Conservation (phyloP, 2,113 vertebrate species). For the Tonatia bakeri region DNA sequence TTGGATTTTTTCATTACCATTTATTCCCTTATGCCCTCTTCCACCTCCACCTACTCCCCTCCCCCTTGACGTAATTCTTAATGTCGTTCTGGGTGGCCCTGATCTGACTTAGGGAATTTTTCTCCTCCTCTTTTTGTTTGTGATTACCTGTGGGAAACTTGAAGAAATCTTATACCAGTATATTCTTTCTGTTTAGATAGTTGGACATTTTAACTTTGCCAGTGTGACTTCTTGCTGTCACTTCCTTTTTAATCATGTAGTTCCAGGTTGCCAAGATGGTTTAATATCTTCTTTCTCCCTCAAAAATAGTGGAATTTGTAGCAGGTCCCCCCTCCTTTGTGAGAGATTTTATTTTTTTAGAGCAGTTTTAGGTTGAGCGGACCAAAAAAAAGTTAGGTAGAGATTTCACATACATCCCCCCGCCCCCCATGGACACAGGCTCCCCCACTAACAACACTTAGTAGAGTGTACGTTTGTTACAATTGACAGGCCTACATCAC, state of each 20-base stretch:
- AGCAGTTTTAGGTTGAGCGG: background rate
- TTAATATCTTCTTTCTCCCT: background rate
- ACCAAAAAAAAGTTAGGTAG: background rate
- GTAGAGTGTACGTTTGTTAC: background rate
- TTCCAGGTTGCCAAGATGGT: conserved; percentile 19
- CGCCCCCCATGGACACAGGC: too few relatives aligned
- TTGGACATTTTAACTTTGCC: conserved; percentile 20
- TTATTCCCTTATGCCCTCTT: too few relatives aligned
- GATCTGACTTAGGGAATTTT: background rate
- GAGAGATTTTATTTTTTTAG: background rate
- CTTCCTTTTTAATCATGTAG: conserved; percentile 1
- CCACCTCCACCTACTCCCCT: too few relatives aligned
- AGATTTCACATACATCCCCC: background rate
- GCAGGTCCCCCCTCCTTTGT: background rate
- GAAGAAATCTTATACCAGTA: background rate
- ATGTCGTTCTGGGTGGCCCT: background rate
- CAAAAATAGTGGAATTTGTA: background rate
- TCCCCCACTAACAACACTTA: too few relatives aligned
- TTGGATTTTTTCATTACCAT: too few relatives aligned
- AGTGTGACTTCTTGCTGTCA: background rate
- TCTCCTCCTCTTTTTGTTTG: background rate
- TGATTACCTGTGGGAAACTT: background rate
- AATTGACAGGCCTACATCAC: background rate
- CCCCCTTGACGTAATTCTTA: background rate
- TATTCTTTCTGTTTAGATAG: background rate